phyloP scores from a whole-genome alignment of 2,888 invertebrate genomes.

The Allolobophora icterica region DNA sequence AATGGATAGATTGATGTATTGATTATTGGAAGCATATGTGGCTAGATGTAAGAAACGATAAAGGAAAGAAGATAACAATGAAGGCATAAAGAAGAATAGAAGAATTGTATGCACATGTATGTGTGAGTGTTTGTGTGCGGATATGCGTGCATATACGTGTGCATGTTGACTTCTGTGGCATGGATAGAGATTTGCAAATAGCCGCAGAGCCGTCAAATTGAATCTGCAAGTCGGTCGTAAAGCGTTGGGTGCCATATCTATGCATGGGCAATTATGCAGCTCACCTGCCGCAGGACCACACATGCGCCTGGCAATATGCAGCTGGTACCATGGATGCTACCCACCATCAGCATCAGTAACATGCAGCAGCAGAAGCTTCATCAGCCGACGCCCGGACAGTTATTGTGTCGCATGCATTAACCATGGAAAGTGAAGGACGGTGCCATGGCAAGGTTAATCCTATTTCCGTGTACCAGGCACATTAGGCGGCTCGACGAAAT shows the following conservation, averaged over 20 bases:
- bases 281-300: background rate
- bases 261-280: background rate
- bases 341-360: background rate
- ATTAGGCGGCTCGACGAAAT: conserved; percentile 10
- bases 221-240: conserved; percentile 24
- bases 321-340: background rate
- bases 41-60: too few relatives aligned
- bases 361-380: background rate
- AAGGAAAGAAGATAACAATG: too few relatives aligned
- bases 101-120: background rate
- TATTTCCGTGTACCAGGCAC: background rate
- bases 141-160: background rate
- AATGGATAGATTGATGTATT: too few relatives aligned
- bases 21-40: too few relatives aligned
- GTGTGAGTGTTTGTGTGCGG: background rate
- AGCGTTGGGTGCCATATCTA: background rate
- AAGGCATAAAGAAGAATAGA: too few relatives aligned
- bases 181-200: background rate
- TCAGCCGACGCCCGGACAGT: background rate
- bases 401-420: conserved; percentile 17
- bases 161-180: background rate
- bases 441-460: background rate
- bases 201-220: conserved; percentile 4
- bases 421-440: background rate
- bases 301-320: background rate